Percentiles rank a stretch among this genome's conserved stretches.
Conservation (phyloP, 2,113 vertebrate species). For the Crotalus tigris region DNA sequence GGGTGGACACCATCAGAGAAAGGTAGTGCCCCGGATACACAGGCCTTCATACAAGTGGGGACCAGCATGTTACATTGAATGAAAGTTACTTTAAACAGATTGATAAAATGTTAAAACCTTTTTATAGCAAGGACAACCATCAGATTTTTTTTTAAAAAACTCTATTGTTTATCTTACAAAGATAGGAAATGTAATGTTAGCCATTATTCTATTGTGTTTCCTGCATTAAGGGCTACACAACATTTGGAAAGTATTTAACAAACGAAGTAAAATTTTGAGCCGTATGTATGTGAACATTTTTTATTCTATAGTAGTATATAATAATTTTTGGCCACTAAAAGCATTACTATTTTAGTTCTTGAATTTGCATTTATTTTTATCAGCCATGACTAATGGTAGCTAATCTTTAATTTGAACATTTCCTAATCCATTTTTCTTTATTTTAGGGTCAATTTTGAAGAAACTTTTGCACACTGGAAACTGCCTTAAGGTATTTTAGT, state of each 20-base stretch:
- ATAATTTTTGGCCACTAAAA: background rate
- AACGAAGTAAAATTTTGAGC: background rate
- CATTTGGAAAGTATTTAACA: background rate
- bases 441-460: constrained; percentile 93
- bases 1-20: background rate
- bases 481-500: constrained; percentile 86
- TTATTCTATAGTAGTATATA: background rate
- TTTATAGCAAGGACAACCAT: background rate
- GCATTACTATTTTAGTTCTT: background rate
- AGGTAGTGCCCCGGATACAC: background rate
- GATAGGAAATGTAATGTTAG: background rate
- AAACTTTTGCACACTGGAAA: constrained; percentile 99
- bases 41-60: background rate
- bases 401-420: constrained; percentile 12
- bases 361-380: background rate
- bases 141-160: background rate
- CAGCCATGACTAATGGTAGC: background rate
- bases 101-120: background rate
- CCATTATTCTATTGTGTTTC: background rate
- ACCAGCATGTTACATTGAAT: background rate
- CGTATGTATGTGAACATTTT: background rate
- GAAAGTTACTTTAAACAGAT: background rate
- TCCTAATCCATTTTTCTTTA: constrained; percentile 44
- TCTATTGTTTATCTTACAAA: background rate
- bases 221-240: background rate